Evolutionary conservation across 2,797 vertebrate genomes (phyloP), one percentile per base, ranked within the genome.

Genomic region (Buphagus erythrorhynchus): DNA sequence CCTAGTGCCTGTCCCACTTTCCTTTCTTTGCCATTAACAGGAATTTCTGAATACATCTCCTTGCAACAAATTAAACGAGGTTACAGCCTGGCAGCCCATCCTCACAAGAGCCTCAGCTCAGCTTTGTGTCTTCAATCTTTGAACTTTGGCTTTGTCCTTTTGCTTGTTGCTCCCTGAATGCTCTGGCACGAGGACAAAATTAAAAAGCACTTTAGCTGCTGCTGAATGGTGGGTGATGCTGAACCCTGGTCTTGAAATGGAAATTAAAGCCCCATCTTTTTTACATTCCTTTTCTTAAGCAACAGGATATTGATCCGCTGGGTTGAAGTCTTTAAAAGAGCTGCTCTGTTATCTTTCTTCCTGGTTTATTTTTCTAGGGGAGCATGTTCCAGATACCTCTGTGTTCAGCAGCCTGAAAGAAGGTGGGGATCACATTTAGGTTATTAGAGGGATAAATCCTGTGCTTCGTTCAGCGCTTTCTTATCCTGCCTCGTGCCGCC

Each of bases 51-150:
- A 85, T 83, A 55, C 80, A 61, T 86, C 76, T 91, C 81, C 86
- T 95, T 58, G 36, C 49, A 86, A 78, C 84, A 97, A 97, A 96
- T 96, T 93, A 96, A 97, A 97, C 66, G 96, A 95, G 96, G 94
- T 96, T 75, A 91, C 78, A 36, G 88, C 90, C 84, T 48, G 13
- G 83, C 59, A 45, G 92, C 85, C 95, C 61, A 6, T 57, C 91
- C 5, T 5, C 55, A 52, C 52, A 6, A 77, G 84, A 95, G 84
- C 89, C 90, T 42, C 35, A 13, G 80, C 69, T 94, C 68, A 9
- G 58, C 73, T 90, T 96, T 96, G 95, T 96, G 93, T 24, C 62
- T 85, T 63, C 72, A 66, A 88, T 96, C 91, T 96, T 88, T 93
- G 83, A 96, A 92, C 69, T 85, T 83, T 84, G 90, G 54, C 88